A percentile compares a stretch with the other conserved stretches of the same genome.
Evolutionary conservation across 92 coral and sea anemone species (phyloP).

Genomic region (Phenganax stokvisi): DNA sequence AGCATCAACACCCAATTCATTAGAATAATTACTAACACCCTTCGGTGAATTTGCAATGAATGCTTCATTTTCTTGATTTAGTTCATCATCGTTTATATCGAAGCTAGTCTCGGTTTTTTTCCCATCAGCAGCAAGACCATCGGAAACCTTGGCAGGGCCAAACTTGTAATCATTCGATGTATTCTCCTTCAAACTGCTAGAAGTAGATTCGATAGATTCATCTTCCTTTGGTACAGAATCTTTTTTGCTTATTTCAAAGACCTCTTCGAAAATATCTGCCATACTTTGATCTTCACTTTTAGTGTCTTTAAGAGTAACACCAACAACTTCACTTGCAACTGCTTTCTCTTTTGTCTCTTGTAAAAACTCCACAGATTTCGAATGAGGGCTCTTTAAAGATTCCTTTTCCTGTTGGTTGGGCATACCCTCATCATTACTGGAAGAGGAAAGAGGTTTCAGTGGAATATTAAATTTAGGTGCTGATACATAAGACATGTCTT

Average conservation of each 20-base stretch:
- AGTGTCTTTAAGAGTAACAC: not conserved
- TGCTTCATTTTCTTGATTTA: too few species aligned
- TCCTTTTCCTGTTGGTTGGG: not conserved
- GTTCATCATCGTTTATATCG: not conserved
- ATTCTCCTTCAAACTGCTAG: not conserved
- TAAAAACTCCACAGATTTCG: not conserved
- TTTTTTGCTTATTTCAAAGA: not conserved
- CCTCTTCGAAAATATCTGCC: not conserved
- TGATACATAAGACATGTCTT: slow-evolving; percentile 26
- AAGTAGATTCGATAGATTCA: not conserved
- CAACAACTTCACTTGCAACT: not conserved
- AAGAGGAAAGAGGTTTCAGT: not conserved
- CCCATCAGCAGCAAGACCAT: not conserved
- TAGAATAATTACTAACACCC: not conserved
- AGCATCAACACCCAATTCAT: not conserved
- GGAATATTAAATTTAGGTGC: slow-evolving; percentile 32
- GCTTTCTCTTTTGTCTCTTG: not conserved
- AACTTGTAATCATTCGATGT: not conserved
- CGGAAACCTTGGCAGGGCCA: not conserved
- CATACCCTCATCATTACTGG: not conserved
- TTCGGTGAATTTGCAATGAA: not conserved
- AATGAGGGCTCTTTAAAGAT: not conserved
- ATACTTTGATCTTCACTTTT: not conserved
- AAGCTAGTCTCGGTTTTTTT: not conserved
- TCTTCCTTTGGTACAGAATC: not conserved